Evolutionary conservation across 2,113 vertebrate species (phyloP).

Genomic region (Terrapene triunguis): DNA sequence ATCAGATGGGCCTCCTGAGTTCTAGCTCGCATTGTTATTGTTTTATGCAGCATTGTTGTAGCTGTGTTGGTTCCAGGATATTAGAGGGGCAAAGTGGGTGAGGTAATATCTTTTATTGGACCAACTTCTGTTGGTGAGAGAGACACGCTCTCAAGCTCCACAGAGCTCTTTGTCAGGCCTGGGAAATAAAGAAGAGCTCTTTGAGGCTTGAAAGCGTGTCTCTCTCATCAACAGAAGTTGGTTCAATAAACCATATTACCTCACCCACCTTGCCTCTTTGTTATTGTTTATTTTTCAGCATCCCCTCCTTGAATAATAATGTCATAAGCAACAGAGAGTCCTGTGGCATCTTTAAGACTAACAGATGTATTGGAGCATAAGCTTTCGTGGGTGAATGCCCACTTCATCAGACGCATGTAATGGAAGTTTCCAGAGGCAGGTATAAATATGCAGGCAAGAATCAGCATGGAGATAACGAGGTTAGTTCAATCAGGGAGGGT

Average conservation of each 20-base stretch:
- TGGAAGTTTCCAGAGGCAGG: no score
- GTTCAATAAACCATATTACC: not conserved
- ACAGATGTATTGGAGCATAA: no score
- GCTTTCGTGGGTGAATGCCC: no score
- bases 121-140: not conserved
- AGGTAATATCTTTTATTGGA: not conserved
- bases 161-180: not conserved
- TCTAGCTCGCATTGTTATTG: not conserved
- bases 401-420: no score
- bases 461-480: no score
- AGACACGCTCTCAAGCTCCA: not conserved
- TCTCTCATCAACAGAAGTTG: not conserved
- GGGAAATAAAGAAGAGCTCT: not conserved
- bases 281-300: not conserved
- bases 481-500: no score
- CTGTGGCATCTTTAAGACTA: no score
- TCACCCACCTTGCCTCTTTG: not conserved
- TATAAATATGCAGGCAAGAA: no score
- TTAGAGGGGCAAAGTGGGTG: not conserved
- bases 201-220: not conserved
- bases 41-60: not conserved
- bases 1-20: not conserved
- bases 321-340: not conserved
- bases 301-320: not conserved
- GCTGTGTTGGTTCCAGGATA: not conserved